These are phyloP conservation scores for Automeris io DNA, from an alignment of 2,888 invertebrate species.

Conservation along the genomic window DNA sequence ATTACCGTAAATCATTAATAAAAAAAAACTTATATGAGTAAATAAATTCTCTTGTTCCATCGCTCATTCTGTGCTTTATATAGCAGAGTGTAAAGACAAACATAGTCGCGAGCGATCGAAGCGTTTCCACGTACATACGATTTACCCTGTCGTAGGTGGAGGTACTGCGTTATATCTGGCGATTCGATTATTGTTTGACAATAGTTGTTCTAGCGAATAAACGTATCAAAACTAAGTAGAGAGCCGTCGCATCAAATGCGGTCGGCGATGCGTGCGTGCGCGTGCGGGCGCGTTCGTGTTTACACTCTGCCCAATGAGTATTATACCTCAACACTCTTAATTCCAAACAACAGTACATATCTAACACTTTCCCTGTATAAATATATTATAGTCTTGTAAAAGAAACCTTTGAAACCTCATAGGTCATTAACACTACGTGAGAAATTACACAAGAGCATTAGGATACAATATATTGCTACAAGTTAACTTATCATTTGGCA, in stretches of 20 bases:
- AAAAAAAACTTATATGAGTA: constrained; percentile 72
- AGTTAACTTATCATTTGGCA: constrained; percentile 78
- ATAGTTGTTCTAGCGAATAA: constrained; percentile 20
- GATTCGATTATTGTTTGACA: constrained; percentile 14
- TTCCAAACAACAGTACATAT: constrained; percentile 69
- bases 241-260: constrained; percentile 11
- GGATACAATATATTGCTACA: constrained; percentile 74
- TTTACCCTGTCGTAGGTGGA: constrained; percentile 29
- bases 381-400: constrained; percentile 77
- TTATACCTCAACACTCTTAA: constrained; percentile 71
- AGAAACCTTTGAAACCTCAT: constrained; percentile 73
- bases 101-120: constrained; percentile 20
- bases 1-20: constrained; percentile 61
- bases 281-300: constrained; percentile 42
- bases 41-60: constrained; percentile 77
- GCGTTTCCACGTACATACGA: constrained; percentile 19
- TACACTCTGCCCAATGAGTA: constrained; percentile 72
- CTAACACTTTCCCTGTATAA: constrained; percentile 76
- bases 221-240: constrained; percentile 35
- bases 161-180: constrained; percentile 16
- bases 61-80: constrained; percentile 69
- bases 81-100: constrained; percentile 70
- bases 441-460: constrained; percentile 73
- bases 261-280: neutral
- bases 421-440: constrained; percentile 74